Evolutionary conservation across 2,888 invertebrate species (phyloP).

Genomic region (Lydus trimaculatus): DNA sequence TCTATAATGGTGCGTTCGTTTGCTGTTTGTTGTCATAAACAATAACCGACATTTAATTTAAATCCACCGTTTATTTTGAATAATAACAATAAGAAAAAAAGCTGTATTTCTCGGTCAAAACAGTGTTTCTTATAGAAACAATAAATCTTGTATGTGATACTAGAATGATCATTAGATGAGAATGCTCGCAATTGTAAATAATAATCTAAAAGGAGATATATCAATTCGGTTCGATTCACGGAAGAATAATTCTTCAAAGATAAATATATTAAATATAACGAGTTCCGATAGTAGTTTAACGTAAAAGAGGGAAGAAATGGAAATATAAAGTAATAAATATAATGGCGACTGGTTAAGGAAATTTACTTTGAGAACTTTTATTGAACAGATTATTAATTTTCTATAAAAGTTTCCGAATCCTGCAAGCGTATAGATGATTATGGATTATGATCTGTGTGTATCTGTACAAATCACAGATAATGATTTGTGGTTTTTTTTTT

Average conservation of each 20-base stretch:
- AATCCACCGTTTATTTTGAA: constrained; percentile 13
- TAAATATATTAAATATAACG: constrained; percentile 53
- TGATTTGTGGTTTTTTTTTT: constrained; percentile 26
- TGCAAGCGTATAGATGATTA: constrained; percentile 32
- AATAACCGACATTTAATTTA: constrained; percentile 23
- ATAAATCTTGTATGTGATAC: too few species aligned
- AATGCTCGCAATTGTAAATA: constrained; percentile 7
- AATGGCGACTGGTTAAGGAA: constrained; percentile 51
- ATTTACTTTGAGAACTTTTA: constrained; percentile 56
- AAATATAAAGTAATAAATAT: constrained; percentile 50
- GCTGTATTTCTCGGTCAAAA: too few species aligned
- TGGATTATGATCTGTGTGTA: constrained; percentile 40
- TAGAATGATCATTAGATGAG: too few species aligned
- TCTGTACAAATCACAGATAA: constrained; percentile 32
- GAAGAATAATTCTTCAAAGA: constrained; percentile 38
- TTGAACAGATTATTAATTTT: constrained; percentile 55
- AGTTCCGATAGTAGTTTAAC: constrained; percentile 45
- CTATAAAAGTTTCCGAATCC: constrained; percentile 36
- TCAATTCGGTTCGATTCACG: constrained; percentile 8
- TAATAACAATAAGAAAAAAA: constrained; percentile 10
- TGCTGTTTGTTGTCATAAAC: constrained; percentile 21
- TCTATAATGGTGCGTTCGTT: constrained; percentile 29
- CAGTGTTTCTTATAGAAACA: too few species aligned
- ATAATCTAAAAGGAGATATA: constrained; percentile 9
- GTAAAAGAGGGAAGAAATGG: constrained; percentile 18